Percentiles rank a stretch among this genome's conserved stretches.
Evolutionary conservation across 2,797 vertebrate species (phyloP).

Genomic region (Anguilla megastoma): DNA sequence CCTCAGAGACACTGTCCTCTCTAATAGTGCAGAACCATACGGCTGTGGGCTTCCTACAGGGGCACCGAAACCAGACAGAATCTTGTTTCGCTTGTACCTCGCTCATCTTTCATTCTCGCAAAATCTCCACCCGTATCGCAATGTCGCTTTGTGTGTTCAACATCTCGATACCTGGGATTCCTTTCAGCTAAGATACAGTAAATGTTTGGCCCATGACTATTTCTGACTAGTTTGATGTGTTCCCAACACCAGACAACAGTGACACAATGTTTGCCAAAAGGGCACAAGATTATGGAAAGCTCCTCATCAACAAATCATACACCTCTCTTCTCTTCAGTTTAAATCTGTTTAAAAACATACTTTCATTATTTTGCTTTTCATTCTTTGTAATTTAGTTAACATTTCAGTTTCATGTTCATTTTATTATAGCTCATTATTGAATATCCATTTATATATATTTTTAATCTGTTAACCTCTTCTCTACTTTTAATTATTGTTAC

Average conservation of each 20-base stretch:
- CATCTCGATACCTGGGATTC: neutral
- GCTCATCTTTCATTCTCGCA: neutral
- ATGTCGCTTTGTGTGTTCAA: too few species aligned
- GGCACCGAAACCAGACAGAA: neutral
- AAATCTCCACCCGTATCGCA: neutral
- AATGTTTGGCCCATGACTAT: neutral
- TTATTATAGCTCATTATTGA: neutral
- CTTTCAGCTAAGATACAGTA: neutral
- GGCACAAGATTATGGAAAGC: too few species aligned
- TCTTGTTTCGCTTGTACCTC: neutral
- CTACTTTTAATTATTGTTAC: too few species aligned
- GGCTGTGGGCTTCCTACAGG: neutral
- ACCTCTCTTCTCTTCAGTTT: neutral
- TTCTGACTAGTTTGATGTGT: neutral
- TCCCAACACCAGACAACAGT: too few species aligned
- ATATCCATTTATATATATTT: too few species aligned
- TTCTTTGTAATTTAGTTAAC: neutral
- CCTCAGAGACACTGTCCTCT: neutral
- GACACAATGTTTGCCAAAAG: too few species aligned
- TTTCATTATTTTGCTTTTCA: neutral
- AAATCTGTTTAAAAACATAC: neutral
- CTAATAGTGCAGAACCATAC: neutral
- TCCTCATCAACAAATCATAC: too few species aligned
- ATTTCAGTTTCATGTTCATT: neutral
- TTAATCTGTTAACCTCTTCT: neutral